phyloP scores from a whole-genome alignment of 2,113 vertebrate species.

The Prionailurus bengalensis region DNA sequence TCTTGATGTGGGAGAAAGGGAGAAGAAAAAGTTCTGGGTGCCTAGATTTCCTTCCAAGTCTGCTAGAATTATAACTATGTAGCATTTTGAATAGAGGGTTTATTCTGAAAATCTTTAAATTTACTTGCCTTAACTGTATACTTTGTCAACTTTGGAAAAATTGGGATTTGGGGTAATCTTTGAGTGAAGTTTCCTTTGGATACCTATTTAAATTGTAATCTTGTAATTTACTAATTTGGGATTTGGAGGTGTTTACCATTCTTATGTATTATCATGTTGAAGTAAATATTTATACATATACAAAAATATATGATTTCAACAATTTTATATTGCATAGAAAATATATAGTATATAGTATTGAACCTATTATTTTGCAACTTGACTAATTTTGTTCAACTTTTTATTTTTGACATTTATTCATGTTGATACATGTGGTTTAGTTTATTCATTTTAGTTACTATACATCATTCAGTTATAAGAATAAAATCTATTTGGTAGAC shows the following conservation, averaged over 20 bases:
- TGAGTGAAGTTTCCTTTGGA: neutral
- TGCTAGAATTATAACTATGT: constrained; percentile 27
- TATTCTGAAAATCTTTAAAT: neutral
- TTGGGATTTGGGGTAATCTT: neutral
- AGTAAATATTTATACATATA: neutral
- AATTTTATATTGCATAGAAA: neutral
- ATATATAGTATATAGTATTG: neutral
- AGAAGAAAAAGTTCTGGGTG: neutral
- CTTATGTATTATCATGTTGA: neutral
- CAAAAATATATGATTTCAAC: neutral
- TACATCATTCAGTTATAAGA: neutral
- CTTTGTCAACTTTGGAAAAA: neutral
- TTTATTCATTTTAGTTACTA: neutral
- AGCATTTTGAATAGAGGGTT: neutral
- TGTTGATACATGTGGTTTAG: neutral
- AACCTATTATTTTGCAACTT: neutral
- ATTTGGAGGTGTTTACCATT: neutral
- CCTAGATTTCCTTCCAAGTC: neutral
- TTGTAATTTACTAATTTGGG: neutral
- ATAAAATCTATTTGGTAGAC: neutral
- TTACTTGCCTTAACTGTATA: neutral
- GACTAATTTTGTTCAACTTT: neutral
- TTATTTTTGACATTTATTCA: neutral
- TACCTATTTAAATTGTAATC: neutral
- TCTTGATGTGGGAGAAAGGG: neutral